phyloP scores from a whole-genome alignment of 2,113 vertebrate genomes.

The Dipodomys spectabilis region DNA sequence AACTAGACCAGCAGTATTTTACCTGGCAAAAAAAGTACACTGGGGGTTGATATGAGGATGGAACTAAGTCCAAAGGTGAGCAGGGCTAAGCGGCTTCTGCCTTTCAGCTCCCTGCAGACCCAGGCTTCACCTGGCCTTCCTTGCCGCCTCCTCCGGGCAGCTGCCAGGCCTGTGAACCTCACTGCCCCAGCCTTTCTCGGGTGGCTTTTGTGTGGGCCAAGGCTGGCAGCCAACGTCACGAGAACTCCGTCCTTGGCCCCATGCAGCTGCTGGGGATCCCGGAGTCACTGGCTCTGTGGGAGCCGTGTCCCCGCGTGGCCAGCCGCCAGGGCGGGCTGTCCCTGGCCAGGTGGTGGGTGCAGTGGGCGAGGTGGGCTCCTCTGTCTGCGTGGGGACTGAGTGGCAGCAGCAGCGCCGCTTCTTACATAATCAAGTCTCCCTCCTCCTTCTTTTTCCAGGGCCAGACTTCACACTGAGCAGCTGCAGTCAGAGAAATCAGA shows the following conservation, averaged over 20 bases:
- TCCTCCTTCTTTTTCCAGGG: slow-evolving; percentile 81
- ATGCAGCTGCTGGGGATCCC: background rate
- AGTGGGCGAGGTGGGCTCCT: background rate
- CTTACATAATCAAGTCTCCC: slow-evolving; percentile 80
- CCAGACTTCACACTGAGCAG: slow-evolving; percentile 82
- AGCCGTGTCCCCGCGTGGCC: background rate
- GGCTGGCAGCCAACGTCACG: background rate
- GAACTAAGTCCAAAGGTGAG: background rate
- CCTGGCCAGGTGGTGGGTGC: background rate
- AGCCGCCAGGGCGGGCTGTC: background rate
- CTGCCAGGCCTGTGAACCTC: background rate
- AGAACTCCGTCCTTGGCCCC: background rate
- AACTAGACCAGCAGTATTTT: background rate
- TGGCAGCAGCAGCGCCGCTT: slow-evolving; percentile 65
- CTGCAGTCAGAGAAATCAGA: slow-evolving; percentile 77
- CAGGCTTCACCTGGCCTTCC: no score
- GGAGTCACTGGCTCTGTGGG: background rate
- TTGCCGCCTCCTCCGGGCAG: slow-evolving; percentile 24
- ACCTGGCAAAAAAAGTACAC: background rate
- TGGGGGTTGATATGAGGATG: background rate
- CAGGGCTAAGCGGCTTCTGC: background rate
- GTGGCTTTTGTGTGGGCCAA: background rate
- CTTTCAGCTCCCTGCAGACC: background rate
- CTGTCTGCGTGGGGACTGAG: slow-evolving; percentile 57
- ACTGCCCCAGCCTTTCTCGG: background rate